Conservation (phyloP, 1,140 invertebrate species). For the Drosophila nannoptera region DNA sequence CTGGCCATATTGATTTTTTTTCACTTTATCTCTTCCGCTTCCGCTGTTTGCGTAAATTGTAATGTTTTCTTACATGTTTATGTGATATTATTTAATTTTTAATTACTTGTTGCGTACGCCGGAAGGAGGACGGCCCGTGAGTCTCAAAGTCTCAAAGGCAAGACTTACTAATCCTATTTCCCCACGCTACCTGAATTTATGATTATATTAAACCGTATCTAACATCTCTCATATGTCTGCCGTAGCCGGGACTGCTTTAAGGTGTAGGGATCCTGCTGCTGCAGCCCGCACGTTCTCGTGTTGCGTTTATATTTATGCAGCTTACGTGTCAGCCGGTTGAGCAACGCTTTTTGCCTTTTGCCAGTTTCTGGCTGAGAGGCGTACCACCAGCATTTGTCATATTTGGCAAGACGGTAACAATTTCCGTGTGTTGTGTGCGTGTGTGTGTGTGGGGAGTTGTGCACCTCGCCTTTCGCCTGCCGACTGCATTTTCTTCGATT, state of each 20-base stretch:
- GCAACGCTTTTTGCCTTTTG: constrained; percentile 30
- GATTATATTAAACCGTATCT: background rate
- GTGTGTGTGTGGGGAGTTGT: no score
- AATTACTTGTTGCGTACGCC: constrained; percentile 30
- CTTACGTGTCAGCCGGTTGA: constrained; percentile 65
- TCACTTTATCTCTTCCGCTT: constrained; percentile 61
- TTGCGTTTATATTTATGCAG: constrained; percentile 76
- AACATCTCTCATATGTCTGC: no score
- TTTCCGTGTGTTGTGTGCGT: constrained; percentile 64
- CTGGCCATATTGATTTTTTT: constrained; percentile 60
- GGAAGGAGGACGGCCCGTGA: constrained; percentile 1
- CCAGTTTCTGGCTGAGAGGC: background rate
- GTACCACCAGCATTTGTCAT: constrained; percentile 64
- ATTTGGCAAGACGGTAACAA: constrained; percentile 76
- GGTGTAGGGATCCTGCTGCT: constrained; percentile 11
- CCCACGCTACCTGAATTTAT: constrained; percentile 11
- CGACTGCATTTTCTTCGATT: constrained; percentile 70
- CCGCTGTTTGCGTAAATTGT: constrained; percentile 63
- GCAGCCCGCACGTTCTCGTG: constrained; percentile 54
- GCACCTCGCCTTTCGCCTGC: background rate
- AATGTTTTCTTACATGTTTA: constrained; percentile 54
- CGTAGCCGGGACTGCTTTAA: constrained; percentile 1
- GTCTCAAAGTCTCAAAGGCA: background rate
- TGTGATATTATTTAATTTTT: constrained; percentile 38
- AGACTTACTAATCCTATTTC: background rate